These are phyloP conservation scores for Rotaria magnacalcarata DNA, from an alignment of 2,888 invertebrate species.

Conservation along the genomic window DNA sequence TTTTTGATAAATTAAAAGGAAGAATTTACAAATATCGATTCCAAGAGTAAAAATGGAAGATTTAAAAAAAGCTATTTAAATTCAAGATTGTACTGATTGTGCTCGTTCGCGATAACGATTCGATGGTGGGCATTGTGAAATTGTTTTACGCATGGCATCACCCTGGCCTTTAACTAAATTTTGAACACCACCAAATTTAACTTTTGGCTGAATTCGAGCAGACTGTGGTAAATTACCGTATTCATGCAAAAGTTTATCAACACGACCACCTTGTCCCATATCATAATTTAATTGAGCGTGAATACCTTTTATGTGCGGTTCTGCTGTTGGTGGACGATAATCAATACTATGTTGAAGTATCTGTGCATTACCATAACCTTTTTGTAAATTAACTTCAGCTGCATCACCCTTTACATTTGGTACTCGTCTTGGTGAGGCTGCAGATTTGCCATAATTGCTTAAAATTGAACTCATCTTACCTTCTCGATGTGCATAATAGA, in stretches of 20 bases:
- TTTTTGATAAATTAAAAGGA: neutral
- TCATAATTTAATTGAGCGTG: constrained; percentile 11
- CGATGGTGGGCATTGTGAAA: constrained; percentile 22
- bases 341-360: neutral
- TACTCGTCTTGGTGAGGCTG: constrained; percentile 36
- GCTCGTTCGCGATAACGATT: neutral
- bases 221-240: neutral
- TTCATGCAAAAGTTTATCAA: neutral
- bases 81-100: neutral
- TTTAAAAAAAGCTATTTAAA: neutral
- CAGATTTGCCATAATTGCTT: constrained; percentile 32
- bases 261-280: neutral
- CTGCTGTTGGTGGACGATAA: no score
- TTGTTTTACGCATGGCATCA: neutral
- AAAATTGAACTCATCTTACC: constrained; percentile 37
- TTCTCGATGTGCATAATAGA: constrained; percentile 35
- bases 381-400: neutral
- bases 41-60: neutral
- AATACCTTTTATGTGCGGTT: neutral
- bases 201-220: neutral
- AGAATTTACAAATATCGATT: neutral
- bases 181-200: neutral
- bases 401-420: constrained; percentile 42
- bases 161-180: neutral
- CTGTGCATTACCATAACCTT: neutral